A percentile compares a stretch with the other conserved stretches of the same genome.
These are phyloP conservation scores for Thunnus thynnus DNA, from an alignment of 2,113 vertebrate genomes.

Conservation along the genomic window DNA sequence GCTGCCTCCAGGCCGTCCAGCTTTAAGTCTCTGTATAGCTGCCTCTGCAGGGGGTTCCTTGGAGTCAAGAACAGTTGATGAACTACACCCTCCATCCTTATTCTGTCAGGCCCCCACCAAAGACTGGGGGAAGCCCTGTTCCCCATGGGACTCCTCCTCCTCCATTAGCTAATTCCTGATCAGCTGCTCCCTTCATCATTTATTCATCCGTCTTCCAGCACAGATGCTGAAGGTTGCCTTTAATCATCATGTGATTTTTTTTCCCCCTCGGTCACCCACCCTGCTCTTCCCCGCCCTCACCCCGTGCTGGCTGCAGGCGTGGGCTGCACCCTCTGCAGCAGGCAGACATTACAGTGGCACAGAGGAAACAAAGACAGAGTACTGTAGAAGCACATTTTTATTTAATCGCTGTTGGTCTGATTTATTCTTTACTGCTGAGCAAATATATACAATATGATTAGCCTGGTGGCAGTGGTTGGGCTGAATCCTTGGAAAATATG, in stretches of 20 bases:
- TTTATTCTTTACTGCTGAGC: background rate
- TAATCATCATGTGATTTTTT: conserved; percentile 76
- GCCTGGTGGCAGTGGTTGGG: background rate
- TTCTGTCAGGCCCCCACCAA: conserved; percentile 22
- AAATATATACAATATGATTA: background rate
- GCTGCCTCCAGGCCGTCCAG: conserved; percentile 32
- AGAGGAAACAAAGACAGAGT: conserved; percentile 59
- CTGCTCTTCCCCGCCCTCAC: conserved; percentile 31
- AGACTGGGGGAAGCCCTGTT: conserved; percentile 65
- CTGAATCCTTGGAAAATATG: conserved; percentile 25
- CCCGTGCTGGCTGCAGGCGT: conserved; percentile 27
- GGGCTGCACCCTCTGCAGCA: conserved; percentile 19
- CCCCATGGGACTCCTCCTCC: conserved; percentile 67
- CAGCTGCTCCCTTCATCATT: conserved; percentile 83
- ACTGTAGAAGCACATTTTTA: background rate
- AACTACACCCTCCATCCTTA: conserved; percentile 34
- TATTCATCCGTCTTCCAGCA: conserved; percentile 78
- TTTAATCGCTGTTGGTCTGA: background rate
- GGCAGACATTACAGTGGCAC: conserved; percentile 25
- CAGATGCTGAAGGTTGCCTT: conserved; percentile 76
- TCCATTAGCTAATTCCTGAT: conserved; percentile 85
- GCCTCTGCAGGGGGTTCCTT: conserved; percentile 51
- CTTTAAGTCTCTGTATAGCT: conserved; percentile 50
- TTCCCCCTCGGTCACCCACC: conserved; percentile 43
- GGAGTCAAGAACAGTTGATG: conserved; percentile 62